Base-by-base conservation (phyloP, 2,113 vertebrate species). In the Spilogale gracilis region DNA sequence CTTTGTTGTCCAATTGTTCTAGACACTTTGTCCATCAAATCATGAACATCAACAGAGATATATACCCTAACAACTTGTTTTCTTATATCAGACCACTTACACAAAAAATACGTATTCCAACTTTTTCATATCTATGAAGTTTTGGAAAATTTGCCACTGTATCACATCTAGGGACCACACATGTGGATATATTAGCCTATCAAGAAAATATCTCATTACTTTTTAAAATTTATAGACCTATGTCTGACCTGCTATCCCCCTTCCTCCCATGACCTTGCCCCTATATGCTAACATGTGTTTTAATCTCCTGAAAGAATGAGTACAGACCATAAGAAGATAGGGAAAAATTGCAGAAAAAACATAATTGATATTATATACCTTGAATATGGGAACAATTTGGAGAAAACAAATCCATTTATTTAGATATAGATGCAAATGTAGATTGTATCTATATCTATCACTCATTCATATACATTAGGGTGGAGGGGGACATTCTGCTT, bases 1-100 rank as follows among this genome's bases (percentile, higher is more conserved):
- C 78, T 98, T 97, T 98, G 95, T 95, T 98, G 93, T 98, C 85
- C 97, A 97, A 89, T 98, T 98, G 74, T 98, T 98, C 95, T 96
- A 85, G 96, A 98, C 94, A 78, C 98, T 97, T 98, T 98, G 96
- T 97, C 97, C 93, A 95, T 98, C 97, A 98, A 93, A 98, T 93
- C 63, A 89, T 86, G 85, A 97, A 63, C 95, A 78, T 98, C 97
- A 98, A 96, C 30, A 95, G 93, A 96, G 85, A 96, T 95, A 38
- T 93, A 89, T 97, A 93, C 93, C 97, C 86, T 98, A 98, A 91
- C 87, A 98, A 73, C 95, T 94, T 98, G 91, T 98, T 96, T 98
- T 95, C 81, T 98, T 96, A 73, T 93, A 94, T 98, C 85, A 97
- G 88, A 74, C 73, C 94, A 92, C 52, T 45, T 30, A 90, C 92